Evolutionary conservation across 1,140 invertebrate species (phyloP), one percentile per base, ranked within the genome.

Genomic region (Eriocheir sinensis): DNA sequence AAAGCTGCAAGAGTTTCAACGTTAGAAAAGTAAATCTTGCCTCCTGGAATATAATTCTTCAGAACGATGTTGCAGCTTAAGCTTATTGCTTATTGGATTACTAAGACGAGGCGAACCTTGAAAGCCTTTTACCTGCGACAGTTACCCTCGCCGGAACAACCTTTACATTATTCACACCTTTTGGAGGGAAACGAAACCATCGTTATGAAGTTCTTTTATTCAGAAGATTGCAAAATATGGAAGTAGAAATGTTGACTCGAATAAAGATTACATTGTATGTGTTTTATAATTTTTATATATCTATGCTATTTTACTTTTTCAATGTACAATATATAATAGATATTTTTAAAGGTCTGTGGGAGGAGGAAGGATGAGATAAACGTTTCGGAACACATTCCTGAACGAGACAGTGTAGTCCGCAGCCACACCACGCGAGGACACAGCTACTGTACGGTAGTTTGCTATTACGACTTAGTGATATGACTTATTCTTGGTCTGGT

Each of bases 221-320:
- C 48, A 15, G 89, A 90, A 90, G 89, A 72, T 72, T 90, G 53
- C 89, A 89, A 90, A 90, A 90, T 72, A 90, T 90, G 89, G 44
- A 90, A 90, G 53, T 90, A 90, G 48, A 90, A 90, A 90, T 90
- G 36, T 90, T 90, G 15, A 72, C 38, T 36, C 60, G 53, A 36
- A 21, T 90, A 72, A 36, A 72, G 36, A 72, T 72, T 90, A 90
- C 60, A 36, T 17, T 85, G 21, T 85, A 12, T 83, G 32, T 90
- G 9, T 89, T 90, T 8, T 72, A 38, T 44, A 90, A 36, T n/a
- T 34, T 90, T 90, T 90, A 53, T 48, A 89, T 53, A 9, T 17
- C 48, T 53, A 53, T 53, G 2, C 60, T 72, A 72, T 72, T n/a
- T 72, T 72, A 72, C 60, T 72, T 72, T n/a, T 72, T 72, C n/a